Conservation (phyloP, 2,797 vertebrate genomes). For the Microhierax caerulescens region DNA sequence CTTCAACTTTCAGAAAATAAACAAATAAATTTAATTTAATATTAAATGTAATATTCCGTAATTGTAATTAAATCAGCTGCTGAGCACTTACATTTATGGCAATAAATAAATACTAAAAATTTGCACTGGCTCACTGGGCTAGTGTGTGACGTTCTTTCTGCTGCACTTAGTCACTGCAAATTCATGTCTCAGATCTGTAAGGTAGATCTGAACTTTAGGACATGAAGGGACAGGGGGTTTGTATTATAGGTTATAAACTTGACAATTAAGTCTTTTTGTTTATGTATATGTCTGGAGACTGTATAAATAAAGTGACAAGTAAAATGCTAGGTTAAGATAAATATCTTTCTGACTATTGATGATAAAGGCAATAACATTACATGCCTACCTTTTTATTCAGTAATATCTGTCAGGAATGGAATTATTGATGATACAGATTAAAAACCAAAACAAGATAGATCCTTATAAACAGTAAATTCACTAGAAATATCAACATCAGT, state of each 20-base stretch:
- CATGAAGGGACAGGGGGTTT: conserved; percentile 29
- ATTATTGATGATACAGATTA: not conserved
- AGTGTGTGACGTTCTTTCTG: conserved; percentile 27
- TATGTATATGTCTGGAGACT: not conserved
- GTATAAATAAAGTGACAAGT: not conserved
- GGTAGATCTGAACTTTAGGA: conserved; percentile 61
- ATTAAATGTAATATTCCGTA: conserved; percentile 43
- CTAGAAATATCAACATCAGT: not conserved
- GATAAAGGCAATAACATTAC: not conserved
- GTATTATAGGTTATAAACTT: conserved; percentile 23
- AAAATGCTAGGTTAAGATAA: not conserved
- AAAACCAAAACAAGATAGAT: not conserved
- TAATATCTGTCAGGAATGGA: not conserved
- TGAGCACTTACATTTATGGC: conserved; percentile 62
- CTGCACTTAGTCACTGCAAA: conserved; percentile 53
- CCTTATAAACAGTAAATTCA: not conserved
- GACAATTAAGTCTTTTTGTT: not conserved
- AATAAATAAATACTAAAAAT: conserved; percentile 54
- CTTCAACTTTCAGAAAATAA: conserved; percentile 65
- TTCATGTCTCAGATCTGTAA: conserved; percentile 42
- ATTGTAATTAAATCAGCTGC: conserved; percentile 72
- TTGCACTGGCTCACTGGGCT: conserved; percentile 16
- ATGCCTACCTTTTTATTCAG: not conserved
- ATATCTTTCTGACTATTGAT: not conserved
- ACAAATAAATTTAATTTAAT: conserved; percentile 35